Percentiles rank a stretch among this genome's conserved stretches.
phyloP scores from a whole-genome alignment of 2,113 vertebrate genomes.

The Phylloscopus trochiloides region DNA sequence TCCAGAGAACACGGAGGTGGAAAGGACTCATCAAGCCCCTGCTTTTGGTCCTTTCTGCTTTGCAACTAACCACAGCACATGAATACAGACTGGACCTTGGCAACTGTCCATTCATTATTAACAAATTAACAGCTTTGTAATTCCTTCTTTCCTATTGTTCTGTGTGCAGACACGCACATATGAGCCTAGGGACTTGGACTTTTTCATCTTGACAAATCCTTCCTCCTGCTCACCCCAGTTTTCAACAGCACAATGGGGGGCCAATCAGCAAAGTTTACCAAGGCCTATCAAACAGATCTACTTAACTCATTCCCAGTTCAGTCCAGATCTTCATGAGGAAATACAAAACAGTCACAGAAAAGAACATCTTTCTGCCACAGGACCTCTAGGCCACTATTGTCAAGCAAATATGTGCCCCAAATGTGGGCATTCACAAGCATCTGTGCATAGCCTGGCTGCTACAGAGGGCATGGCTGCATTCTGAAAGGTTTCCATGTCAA shows the following conservation, averaged over 20 bases:
- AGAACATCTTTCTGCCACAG: neutral
- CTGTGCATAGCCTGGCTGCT: neutral
- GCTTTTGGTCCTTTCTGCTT: neutral
- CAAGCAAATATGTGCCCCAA: neutral
- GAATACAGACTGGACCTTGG: neutral
- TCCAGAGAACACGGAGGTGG: neutral
- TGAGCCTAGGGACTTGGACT: neutral
- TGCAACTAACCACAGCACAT: neutral
- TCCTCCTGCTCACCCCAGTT: neutral
- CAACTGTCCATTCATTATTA: neutral
- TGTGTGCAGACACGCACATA: neutral
- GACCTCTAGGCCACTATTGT: neutral
- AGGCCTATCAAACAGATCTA: neutral
- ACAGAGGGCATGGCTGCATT: neutral
- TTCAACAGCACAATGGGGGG: neutral
- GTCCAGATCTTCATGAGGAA: neutral
- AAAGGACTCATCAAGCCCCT: neutral
- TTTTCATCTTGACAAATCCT: constrained; percentile 2
- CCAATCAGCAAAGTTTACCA: neutral
- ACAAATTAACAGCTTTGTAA: constrained; percentile 5
- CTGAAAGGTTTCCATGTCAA: neutral
- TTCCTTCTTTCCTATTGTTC: neutral
- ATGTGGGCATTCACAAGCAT: neutral
- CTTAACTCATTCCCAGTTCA: constrained; percentile 18
- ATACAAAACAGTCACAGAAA: constrained; percentile 26